Conservation (phyloP, 2,113 vertebrate species). For the Andinoacara biseriatus region DNA sequence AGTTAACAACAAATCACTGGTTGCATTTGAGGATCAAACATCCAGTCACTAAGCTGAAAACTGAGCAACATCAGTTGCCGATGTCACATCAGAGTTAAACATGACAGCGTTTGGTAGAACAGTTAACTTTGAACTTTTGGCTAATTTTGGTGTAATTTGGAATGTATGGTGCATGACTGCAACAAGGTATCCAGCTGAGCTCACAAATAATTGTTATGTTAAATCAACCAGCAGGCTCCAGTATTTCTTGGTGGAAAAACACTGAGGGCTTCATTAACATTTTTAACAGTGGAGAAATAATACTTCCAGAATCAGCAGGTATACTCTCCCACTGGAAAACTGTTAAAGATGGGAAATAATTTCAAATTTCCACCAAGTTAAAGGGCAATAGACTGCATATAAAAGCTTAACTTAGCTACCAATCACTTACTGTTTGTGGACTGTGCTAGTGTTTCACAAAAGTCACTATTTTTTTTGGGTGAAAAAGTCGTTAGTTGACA, state of each 20-base stretch:
- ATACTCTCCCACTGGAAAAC: not conserved
- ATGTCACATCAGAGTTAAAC: not conserved
- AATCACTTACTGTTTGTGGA: not conserved
- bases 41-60: not conserved
- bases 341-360: not conserved
- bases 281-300: slow-evolving; percentile 4
- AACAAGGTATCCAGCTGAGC: not conserved
- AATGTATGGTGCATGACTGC: not conserved
- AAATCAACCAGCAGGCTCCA: slow-evolving; percentile 7
- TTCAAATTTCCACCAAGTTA: not conserved
- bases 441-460: not conserved
- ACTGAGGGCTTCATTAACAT: not conserved
- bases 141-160: not conserved
- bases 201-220: not conserved
- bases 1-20: not conserved
- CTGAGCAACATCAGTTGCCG: not conserved
- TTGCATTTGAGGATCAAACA: not conserved
- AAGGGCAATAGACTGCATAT: not conserved
- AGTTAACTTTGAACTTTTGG: not conserved
- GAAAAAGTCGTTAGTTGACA: not conserved
- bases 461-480: not conserved
- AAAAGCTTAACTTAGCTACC: not conserved
- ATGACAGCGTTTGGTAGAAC: not conserved
- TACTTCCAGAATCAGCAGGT: not conserved
- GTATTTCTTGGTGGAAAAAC: not conserved